Conservation (phyloP, 1,140 invertebrate genomes). For the Parasteatoda tepidariorum region DNA sequence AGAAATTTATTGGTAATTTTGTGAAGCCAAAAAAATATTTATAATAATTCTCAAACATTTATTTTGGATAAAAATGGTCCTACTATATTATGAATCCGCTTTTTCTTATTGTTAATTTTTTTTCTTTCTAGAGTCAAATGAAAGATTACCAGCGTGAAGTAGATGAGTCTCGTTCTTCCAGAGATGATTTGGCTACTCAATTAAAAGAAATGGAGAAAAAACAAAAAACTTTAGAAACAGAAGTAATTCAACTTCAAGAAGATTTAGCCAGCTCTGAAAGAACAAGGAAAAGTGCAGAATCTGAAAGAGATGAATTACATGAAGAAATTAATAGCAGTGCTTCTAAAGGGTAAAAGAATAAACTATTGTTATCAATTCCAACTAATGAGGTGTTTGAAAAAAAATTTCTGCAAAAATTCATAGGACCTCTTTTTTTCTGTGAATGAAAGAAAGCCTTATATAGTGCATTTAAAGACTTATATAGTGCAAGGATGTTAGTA, state of each 20-base stretch:
- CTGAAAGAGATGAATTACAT: conserved; percentile 85
- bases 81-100: too few species aligned
- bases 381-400: too few species aligned
- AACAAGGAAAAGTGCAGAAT: conserved; percentile 84
- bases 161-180: conserved; percentile 86
- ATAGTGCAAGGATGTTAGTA: too few species aligned
- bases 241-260: conserved; percentile 90
- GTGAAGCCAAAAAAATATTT: too few species aligned
- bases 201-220: conserved; percentile 93
- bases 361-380: too few species aligned
- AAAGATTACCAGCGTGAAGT: conserved; percentile 93
- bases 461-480: too few species aligned
- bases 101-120: background rate
- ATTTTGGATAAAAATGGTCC: too few species aligned
- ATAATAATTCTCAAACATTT: too few species aligned
- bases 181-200: conserved; percentile 84
- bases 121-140: conserved; percentile 75
- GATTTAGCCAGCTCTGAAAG: conserved; percentile 89
- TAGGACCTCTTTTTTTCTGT: too few species aligned
- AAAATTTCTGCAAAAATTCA: too few species aligned
- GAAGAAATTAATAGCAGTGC: conserved; percentile 89
- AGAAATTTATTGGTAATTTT: too few species aligned
- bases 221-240: conserved; percentile 90
- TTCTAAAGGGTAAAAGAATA: conserved; percentile 69
- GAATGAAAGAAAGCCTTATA: too few species aligned